Evolutionary conservation across 1,140 invertebrate species (phyloP), one percentile per base, ranked within the genome.

Genomic region (Drosophila takahashii): DNA sequence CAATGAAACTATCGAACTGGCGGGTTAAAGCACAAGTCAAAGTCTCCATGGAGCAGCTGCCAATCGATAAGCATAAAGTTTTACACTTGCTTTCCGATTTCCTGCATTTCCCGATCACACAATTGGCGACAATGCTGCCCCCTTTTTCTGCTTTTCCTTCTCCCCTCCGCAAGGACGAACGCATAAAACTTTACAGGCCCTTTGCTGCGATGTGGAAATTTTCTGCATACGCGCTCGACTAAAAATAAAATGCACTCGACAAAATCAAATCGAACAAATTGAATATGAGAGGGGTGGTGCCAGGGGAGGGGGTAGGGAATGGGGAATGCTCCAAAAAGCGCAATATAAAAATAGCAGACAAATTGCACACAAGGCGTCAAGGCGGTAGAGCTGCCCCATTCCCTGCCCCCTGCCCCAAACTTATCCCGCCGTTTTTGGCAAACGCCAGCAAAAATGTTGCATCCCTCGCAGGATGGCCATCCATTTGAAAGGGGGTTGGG

Each of bases 221-320:
- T 86, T 87, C 57, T 86, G 79, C 83, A 86, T 86, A 83, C 75
- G 79, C 79, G 79, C 64, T 75, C 61, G 79, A 72, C 75, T 81
- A 52, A 79, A 79, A 87, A 86, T 79, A 87, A 76, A 87, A 79
- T 83, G 81, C 83, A 81, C 52, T 71, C 62, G 64, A 77, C 73
- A 81, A 86, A 86, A 87, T 86, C 83, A 86, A 86, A 83, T 86
- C 79, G 75, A 86, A 86, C 75, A 86, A 86, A 86, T 86, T 86
- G 84, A 86, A 86, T 86, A 86, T 87, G 79, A 78, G 36, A 15
- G 9, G 10, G 67, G 50, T 47, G 7, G 13, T 10, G 16, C 8
- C 22, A 27, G 22, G 2, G 15, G 11, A 3, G 2, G 15, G 18
- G 36, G 42, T 3, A 8, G 3, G 39, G 26, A 13, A 41, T 13